Evolutionary conservation across 1,140 invertebrate species (phyloP), one percentile per base, ranked within the genome.

Genomic region (Zaprionus capensis): DNA sequence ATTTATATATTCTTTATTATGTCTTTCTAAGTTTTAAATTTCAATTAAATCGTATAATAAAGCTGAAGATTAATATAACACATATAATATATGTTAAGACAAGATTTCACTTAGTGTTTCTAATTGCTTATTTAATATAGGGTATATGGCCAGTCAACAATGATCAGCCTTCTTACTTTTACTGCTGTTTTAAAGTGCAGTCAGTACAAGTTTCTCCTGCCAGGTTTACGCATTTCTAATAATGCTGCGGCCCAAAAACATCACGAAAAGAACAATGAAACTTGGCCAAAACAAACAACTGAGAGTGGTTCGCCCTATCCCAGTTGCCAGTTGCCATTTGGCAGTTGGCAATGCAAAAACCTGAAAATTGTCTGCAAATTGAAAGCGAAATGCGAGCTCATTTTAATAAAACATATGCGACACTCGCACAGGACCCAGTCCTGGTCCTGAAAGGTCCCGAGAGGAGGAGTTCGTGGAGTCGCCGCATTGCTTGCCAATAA

Each of bases 331-430:
- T 34, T 62, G 22, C 46, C 20, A 51, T 14, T 61, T 34, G 41
- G 31, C 17, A 56, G 49, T 20, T 66, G 63, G 14, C 14, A 38
- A 71, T 80, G 76, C 81, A 71, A 71, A 70, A 67, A 56, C 61
- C 51, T 41, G 66, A 78, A 76, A 65, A 78, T 69, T 81, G 78
- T 88, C 81, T 88, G 85, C 56, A 73, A 90, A 88, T 90, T 88
- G 84, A 88, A 88, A 88, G 85, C 78, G 85, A 88, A 88, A 88
- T 90, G 78, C 70, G 66, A 70, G 57, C 64, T 82, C 75, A 90
- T 88, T 84, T 88, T 88, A 88, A 88, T 88, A 88, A 88, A 88
- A 90, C 85, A 88, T 88, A 88, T 88, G 85, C 75, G 85, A 66
- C 81, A 38, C 58, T 59, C 70, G 34, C 63, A 53, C 65, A 55